Conservation (phyloP, 2,888 invertebrate species). For the Leptopilina myrica region DNA sequence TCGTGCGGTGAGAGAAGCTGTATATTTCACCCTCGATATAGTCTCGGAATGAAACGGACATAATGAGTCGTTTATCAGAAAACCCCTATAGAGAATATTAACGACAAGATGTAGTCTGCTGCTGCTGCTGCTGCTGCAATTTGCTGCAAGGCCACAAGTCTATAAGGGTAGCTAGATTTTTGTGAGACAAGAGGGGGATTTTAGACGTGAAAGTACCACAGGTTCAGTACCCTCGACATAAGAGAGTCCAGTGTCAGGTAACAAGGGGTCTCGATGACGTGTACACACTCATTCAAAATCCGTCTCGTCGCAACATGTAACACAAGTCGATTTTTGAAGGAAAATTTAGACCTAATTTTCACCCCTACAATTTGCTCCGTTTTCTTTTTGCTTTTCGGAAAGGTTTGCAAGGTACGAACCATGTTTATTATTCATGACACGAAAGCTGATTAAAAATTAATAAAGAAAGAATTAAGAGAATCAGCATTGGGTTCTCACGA, state of each 20-base stretch:
- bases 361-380: too few species aligned
- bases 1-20: slow-evolving; percentile 26
- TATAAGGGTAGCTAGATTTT: slow-evolving; percentile 2
- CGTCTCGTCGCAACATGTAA: neutral
- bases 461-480: neutral
- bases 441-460: slow-evolving; percentile 22
- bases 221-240: slow-evolving; percentile 27
- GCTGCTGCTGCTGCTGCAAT: too few species aligned
- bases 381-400: too few species aligned
- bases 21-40: slow-evolving; percentile 19
- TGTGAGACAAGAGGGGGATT: slow-evolving; percentile 3
- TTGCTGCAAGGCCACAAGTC: neutral
- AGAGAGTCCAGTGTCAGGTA: slow-evolving; percentile 52
- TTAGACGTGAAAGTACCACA: slow-evolving; percentile 17
- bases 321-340: too few species aligned
- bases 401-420: too few species aligned
- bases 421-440: too few species aligned
- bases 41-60: slow-evolving; percentile 4
- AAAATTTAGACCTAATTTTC: too few species aligned
- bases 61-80: slow-evolving; percentile 1
- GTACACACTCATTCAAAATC: slow-evolving; percentile 50
- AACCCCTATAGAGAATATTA: neutral
- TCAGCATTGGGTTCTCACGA: slow-evolving; percentile 25
- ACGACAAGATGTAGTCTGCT: slow-evolving; percentile 2
- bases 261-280: slow-evolving; percentile 50